Base-by-base conservation (phyloP, 2,113 vertebrate genomes). In the Aspidoscelis tigris region DNA sequence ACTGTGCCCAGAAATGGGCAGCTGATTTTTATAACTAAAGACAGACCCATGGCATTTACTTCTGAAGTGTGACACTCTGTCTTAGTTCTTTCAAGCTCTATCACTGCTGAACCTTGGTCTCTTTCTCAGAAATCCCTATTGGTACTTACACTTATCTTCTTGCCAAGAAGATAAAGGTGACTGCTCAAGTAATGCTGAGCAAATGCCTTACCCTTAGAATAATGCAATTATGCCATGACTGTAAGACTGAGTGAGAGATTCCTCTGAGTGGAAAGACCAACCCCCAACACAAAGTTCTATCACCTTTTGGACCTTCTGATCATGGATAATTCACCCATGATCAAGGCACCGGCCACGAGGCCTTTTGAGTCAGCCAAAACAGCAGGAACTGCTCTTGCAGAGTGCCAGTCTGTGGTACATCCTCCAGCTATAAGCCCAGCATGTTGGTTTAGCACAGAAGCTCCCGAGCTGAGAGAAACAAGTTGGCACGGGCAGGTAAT, bases 121-220 rank as follows among this genome's bases (percentile, higher is more conserved):
- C 41, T 81, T 84, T 58, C 77, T 85, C 68, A 55, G 12, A 58
- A 71, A 90, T 55, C 14, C 82, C 43, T 82, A 61, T n/a, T 39
- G 84, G 20, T 7, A 84, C 70, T 70, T 82, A 85, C 87, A 78
- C 53, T 84, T 88, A 21, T 85, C 55, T 90, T 74, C 74, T 83
- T 11, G 87, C 39, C 50, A 83, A 80, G 12, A 53, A 84, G 72
- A 47, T 61, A 39, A 41, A 33, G 69, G 50, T 3, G 43, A 77
- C 7, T 39, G 41, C 5, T 73, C 86, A 81, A 89, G 69, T 76
- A 87, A 7, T 47, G n/a, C 1, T 16, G 65, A 89, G 5, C 41
- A 82, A 81, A 50, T 76, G 69, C 73, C 1, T 26, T 76, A 1
- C 71, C 44, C 58, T 77, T 44, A 20, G 3, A 83, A 84, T 81